phyloP scores from a whole-genome alignment of 2,888 invertebrate species.

The Pterostichus madidus region DNA sequence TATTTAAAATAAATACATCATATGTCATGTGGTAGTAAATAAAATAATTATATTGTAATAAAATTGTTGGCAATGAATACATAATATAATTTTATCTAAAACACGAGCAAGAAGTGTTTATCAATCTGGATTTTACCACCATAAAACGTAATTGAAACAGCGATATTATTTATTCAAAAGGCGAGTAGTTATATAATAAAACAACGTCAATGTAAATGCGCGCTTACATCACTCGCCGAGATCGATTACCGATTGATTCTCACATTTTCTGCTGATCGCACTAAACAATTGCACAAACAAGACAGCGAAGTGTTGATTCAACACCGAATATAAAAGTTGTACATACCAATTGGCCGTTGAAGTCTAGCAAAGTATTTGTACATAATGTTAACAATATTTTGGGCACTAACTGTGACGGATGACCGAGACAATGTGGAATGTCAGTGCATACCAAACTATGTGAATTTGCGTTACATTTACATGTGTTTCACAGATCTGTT shows the following conservation, averaged over 20 bases:
- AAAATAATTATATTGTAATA: no score
- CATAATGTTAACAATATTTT: constrained; percentile 51
- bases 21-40: no score
- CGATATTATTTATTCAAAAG: no score
- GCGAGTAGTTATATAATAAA: not conserved
- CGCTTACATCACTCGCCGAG: constrained; percentile 25
- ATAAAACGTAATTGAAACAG: no score
- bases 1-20: no score
- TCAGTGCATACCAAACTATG: constrained; percentile 61
- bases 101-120: no score
- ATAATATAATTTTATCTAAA: no score
- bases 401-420: constrained; percentile 24
- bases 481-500: constrained; percentile 51
- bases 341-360: constrained; percentile 64
- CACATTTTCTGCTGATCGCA: constrained; percentile 43
- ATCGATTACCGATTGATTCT: constrained; percentile 15
- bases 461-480: constrained; percentile 57
- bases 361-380: constrained; percentile 61
- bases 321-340: constrained; percentile 38
- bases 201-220: constrained; percentile 6
- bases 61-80: no score
- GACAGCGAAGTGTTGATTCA: not conserved
- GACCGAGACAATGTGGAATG: constrained; percentile 7
- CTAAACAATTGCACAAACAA: constrained; percentile 47
- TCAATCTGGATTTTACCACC: no score